phyloP scores from a whole-genome alignment of 30 jellyfish, hydroid and myxozoan species.

The Turritopsis rubra region DNA sequence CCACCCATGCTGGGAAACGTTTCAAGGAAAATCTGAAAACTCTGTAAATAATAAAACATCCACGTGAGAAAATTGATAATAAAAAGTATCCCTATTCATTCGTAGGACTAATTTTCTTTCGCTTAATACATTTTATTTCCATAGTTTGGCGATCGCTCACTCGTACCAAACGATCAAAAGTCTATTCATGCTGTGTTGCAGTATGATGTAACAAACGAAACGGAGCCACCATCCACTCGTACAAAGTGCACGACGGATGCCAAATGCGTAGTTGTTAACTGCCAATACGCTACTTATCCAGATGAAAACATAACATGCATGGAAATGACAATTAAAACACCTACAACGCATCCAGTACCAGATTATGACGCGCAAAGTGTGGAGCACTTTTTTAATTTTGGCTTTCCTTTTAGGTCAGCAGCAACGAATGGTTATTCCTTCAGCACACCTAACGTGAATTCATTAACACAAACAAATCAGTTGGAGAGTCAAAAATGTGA shows the following conservation, averaged over 20 bases:
- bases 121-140: too few relatives aligned
- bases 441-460: constrained; percentile 68
- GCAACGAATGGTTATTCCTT: constrained; percentile 73
- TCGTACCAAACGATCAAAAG: not conserved
- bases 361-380: constrained; percentile 35
- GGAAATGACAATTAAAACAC: not conserved
- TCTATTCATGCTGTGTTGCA: not conserved
- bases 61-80: too few relatives aligned
- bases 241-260: constrained; percentile 29
- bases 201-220: not conserved
- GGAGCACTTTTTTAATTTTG: constrained; percentile 65
- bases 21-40: too few relatives aligned
- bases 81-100: too few relatives aligned
- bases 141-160: too few relatives aligned
- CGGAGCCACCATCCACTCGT: not conserved
- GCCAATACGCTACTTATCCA: constrained; percentile 71
- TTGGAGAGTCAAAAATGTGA: constrained; percentile 60
- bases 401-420: constrained; percentile 61
- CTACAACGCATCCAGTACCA: not conserved
- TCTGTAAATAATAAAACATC: too few relatives aligned
- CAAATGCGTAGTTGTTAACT: constrained; percentile 55
- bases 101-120: too few relatives aligned
- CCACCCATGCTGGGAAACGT: too few relatives aligned
- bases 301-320: constrained; percentile 39
- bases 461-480: constrained; percentile 65